Evolutionary conservation across 2,113 vertebrate genomes (phyloP), one percentile per base, ranked within the genome.

Genomic region (Gambusia holbrooki): DNA sequence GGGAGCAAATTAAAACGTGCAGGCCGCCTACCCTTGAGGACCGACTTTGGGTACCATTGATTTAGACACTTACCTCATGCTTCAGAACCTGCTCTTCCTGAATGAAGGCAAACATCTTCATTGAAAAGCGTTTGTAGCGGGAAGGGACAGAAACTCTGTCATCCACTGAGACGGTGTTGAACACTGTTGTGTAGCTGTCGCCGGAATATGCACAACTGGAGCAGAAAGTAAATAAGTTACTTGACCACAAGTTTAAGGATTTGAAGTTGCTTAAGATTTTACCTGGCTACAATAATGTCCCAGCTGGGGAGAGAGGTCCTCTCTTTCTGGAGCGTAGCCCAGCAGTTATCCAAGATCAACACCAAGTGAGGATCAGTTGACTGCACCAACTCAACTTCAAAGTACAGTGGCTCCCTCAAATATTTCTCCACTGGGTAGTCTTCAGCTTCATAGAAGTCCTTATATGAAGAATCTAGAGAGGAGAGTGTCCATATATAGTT

Each of bases 21-120:
- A 37, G 35, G 35, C 35, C 2, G 9, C 35, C 0, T 0, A 10
- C 10, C 2, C 10, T 37, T 11, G 35, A 37, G 10, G 35, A 37
- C 10, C 2, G 10, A 37, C 35, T 37, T 37, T 11, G 35, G 35
- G 35, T 10, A 37, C 35, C 35, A 11, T 37, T 11, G 35, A 37
- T 9, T 37, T 1, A 17, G 2, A 3, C 1, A 37, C 1, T 42
- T 82, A 93, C 94, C 92, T 91, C 54, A 1, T 90, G 75, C 51
- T 91, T 75, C 19, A 90, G 71, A 87, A 93, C 83, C 5, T 79
- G 30, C 0, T 90, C 30, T 1, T 89, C 76, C n/a, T 76, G 71
- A 1, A 81, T 87, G 45, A 94, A 94, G 8, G 94, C 83, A 71
- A 94, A 94, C 91, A 93, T 93, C 45, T 87, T 90, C 0, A 93